A percentile compares a stretch with the other conserved stretches of the same genome.
phyloP scores from a whole-genome alignment of 1,140 invertebrate genomes.

The Drosophila erecta region DNA sequence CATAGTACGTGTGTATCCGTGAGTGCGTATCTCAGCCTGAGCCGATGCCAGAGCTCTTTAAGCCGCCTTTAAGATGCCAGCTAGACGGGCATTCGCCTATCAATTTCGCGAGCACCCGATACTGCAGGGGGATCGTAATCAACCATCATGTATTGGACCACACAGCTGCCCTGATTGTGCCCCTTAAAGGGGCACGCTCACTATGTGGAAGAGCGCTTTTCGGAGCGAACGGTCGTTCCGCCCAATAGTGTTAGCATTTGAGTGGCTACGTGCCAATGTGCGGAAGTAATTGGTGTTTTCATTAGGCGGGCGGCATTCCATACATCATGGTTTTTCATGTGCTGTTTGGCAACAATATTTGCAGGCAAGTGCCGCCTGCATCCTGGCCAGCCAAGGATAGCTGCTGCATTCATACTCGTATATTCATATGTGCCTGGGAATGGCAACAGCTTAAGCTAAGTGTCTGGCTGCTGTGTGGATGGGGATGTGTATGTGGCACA shows the following conservation, averaged over 20 bases:
- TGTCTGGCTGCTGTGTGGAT: slow-evolving; percentile 19
- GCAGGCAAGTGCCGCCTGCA: neutral
- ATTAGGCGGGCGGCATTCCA: slow-evolving; percentile 57
- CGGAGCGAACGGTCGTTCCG: neutral
- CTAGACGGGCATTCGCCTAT: neutral
- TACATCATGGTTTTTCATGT: slow-evolving; percentile 26
- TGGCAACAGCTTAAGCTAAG: slow-evolving; percentile 56
- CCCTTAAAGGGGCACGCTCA: too few relatives aligned
- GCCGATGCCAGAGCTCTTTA: slow-evolving; percentile 4
- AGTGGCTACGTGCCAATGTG: slow-evolving; percentile 58
- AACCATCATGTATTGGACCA: too few relatives aligned
- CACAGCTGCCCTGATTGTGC: too few relatives aligned
- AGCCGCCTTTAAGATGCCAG: neutral
- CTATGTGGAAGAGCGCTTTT: neutral
- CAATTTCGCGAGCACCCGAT: too few relatives aligned
- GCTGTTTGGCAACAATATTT: slow-evolving; percentile 27
- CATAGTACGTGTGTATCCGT: neutral
- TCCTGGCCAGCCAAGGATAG: too few relatives aligned
- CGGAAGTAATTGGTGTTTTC: slow-evolving; percentile 72
- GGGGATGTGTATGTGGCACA: slow-evolving; percentile 23
- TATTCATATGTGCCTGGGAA: slow-evolving; percentile 24
- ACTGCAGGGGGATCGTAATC: too few relatives aligned
- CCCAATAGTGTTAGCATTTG: slow-evolving; percentile 45
- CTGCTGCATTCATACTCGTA: neutral
- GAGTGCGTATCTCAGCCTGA: neutral